phyloP scores from a whole-genome alignment of 2,113 vertebrate genomes.

The Corydoras sp. region DNA sequence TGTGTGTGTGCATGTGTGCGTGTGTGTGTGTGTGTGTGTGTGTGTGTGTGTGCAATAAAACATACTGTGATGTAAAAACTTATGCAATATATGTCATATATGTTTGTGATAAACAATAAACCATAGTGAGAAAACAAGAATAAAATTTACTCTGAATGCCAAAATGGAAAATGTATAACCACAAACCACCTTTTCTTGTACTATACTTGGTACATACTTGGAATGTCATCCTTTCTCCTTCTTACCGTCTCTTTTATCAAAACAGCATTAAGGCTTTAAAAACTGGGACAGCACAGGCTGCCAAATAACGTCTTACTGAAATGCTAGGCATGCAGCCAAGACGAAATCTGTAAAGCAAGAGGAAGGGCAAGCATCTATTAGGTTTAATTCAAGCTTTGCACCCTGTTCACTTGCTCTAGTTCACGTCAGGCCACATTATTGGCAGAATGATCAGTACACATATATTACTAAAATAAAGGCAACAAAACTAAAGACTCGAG shows the following conservation, averaged over 20 bases:
- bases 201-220: too few relatives aligned
- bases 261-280: conserved; percentile 41
- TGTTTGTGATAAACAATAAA: conserved; percentile 12
- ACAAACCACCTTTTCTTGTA: too few relatives aligned
- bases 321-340: conserved; percentile 45
- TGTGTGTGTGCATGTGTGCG: too few relatives aligned
- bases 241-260: conserved; percentile 3
- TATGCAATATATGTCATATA: too few relatives aligned
- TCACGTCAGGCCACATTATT: conserved; percentile 4
- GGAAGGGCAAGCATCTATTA: conserved; percentile 47
- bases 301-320: conserved; percentile 47
- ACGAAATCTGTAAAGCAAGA: conserved; percentile 43
- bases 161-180: too few relatives aligned
- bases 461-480: background rate
- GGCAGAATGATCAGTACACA: background rate
- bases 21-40: too few relatives aligned
- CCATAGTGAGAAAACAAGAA: too few relatives aligned
- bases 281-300: conserved; percentile 44
- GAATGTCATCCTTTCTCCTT: background rate
- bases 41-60: too few relatives aligned
- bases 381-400: conserved; percentile 40
- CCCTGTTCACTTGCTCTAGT: background rate
- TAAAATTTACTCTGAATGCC: too few relatives aligned
- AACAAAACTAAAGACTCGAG: background rate
- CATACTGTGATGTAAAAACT: too few relatives aligned